A percentile compares a stretch with the other conserved stretches of the same genome.
These are phyloP conservation scores for Corydoras sp. DNA, from an alignment of 2,113 vertebrate genomes.

Conservation along the genomic window DNA sequence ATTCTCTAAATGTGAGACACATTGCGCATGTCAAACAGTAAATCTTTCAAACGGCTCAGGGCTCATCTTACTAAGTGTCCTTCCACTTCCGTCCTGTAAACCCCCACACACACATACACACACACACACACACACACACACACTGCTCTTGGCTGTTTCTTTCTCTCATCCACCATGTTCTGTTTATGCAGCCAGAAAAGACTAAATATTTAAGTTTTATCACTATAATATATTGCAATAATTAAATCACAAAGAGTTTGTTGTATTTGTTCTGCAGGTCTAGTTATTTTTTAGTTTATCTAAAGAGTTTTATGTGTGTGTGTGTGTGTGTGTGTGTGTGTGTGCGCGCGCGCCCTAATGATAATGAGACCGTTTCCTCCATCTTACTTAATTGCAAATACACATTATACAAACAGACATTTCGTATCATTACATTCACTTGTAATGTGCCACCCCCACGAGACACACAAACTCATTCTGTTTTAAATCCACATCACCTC, in stretches of 20 bases:
- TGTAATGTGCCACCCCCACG: constrained; percentile 36
- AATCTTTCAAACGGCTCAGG: constrained; percentile 20
- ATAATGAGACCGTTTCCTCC: constrained; percentile 46
- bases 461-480: constrained; percentile 32
- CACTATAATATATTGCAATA: no score
- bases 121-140: background rate
- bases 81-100: constrained; percentile 1
- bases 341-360: constrained; percentile 36
- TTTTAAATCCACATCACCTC: constrained; percentile 22
- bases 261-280: no score
- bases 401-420: constrained; percentile 46
- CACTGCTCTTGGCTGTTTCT: constrained; percentile 1
- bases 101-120: background rate
- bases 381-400: constrained; percentile 41
- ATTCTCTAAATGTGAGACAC: constrained; percentile 24
- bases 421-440: constrained; percentile 48
- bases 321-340: constrained; percentile 36
- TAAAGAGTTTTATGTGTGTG: constrained; percentile 16
- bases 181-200: background rate
- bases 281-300: no score
- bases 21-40: constrained; percentile 21
- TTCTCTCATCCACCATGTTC: background rate
- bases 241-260: no score
- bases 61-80: constrained; percentile 27
- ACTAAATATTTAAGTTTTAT: no score